phyloP scores from a whole-genome alignment of 2,113 vertebrate genomes.

The Corythaixoides concolor region DNA sequence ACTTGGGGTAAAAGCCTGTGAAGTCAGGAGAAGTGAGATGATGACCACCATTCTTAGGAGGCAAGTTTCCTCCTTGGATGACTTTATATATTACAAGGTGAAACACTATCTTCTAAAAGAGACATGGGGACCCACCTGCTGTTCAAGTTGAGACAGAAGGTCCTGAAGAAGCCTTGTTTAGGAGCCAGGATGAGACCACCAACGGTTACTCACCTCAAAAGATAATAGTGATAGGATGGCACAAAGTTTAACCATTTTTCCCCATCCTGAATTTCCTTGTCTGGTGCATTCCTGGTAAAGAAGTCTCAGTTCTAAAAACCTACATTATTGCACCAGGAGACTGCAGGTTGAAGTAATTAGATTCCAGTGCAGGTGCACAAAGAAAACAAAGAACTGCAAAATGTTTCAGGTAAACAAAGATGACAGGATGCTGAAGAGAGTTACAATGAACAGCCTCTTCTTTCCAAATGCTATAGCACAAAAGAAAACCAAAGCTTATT shows the following conservation, averaged over 20 bases:
- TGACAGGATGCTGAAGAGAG: not conserved
- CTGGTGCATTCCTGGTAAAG: fast-evolving
- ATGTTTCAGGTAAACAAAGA: not conserved
- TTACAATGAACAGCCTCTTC: not conserved
- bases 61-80: not conserved
- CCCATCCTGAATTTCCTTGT: not conserved
- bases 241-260: not conserved
- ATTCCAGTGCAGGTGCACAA: not conserved
- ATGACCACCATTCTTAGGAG: not conserved
- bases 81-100: not conserved
- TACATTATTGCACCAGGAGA: not conserved
- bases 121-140: fast-evolving
- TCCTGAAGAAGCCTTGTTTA: not conserved
- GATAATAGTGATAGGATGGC: fast-evolving
- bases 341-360: not conserved
- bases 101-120: not conserved
- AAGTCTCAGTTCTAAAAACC: not conserved
- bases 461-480: not conserved
- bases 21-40: not conserved
- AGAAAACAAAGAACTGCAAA: not conserved
- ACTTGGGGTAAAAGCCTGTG: not conserved
- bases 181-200: not conserved
- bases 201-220: not conserved
- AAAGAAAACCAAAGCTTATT: not conserved
- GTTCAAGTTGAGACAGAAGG: not conserved